Evolutionary conservation across 1,140 invertebrate species (phyloP).

Genomic region (Berghia stephanieae): DNA sequence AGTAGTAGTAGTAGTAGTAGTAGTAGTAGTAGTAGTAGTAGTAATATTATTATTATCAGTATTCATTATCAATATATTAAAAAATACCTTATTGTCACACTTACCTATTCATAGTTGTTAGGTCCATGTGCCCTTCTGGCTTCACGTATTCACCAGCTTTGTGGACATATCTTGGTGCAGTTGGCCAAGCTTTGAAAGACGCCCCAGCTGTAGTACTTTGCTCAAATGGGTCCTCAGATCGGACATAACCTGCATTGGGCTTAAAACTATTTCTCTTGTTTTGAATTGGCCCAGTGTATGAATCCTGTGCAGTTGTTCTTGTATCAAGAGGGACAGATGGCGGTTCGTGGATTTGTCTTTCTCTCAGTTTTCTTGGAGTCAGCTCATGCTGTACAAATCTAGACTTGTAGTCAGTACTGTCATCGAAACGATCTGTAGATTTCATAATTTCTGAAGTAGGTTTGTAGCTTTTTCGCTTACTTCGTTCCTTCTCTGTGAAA

Average conservation of each 20-base stretch:
- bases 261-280: conserved; percentile 30
- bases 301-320: conserved; percentile 35
- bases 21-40: no score
- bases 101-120: no score
- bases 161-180: not conserved
- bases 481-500: conserved; percentile 26
- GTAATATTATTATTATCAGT: no score
- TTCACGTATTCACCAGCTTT: conserved; percentile 8
- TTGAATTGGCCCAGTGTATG: conserved; percentile 27
- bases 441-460: conserved; percentile 18
- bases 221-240: conserved; percentile 33
- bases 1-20: no score
- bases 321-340: conserved; percentile 33
- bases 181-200: conserved; percentile 23
- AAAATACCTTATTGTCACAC: no score
- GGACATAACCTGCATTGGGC: not conserved
- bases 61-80: no score
- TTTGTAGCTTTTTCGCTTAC: conserved; percentile 25
- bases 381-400: conserved; percentile 31
- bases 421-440: conserved; percentile 28
- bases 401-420: conserved; percentile 28
- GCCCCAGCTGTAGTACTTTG: conserved; percentile 19
- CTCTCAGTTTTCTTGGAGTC: conserved; percentile 18
- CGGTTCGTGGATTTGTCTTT: conserved; percentile 25
- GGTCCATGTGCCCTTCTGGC: conserved; percentile 31